phyloP scores from a whole-genome alignment of 2,797 vertebrate genomes.

The Acanthis flammea region DNA sequence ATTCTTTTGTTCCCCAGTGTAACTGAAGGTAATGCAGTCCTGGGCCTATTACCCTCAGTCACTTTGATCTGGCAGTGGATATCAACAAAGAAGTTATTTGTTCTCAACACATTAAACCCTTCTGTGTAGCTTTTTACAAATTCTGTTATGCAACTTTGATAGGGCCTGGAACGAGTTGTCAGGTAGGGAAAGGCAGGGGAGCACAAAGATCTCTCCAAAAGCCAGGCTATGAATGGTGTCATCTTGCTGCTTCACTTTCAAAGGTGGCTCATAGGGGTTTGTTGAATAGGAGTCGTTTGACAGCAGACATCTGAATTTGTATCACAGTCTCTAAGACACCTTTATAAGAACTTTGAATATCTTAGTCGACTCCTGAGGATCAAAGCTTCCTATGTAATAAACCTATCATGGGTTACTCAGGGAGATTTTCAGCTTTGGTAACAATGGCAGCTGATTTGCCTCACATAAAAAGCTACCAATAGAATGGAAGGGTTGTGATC shows the following conservation, averaged over 20 bases:
- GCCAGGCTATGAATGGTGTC: conserved; percentile 54
- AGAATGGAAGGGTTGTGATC: background rate
- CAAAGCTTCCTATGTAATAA: conserved; percentile 32
- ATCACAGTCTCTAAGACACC: conserved; percentile 46
- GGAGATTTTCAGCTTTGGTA: background rate
- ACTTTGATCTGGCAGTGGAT: conserved; percentile 57
- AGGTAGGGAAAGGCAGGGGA: conserved; percentile 31
- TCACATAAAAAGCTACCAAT: background rate
- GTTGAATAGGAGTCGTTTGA: conserved; percentile 56
- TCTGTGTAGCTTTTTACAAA: conserved; percentile 49
- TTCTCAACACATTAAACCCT: conserved; percentile 63
- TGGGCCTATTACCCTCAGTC: conserved; percentile 21
- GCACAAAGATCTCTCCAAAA: conserved; percentile 58
- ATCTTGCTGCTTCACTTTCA: conserved; percentile 65
- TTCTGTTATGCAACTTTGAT: conserved; percentile 67
- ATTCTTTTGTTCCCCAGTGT: background rate
- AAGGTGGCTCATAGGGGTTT: conserved; percentile 38
- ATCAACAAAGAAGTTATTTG: conserved; percentile 67
- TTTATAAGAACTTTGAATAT: conserved; percentile 63
- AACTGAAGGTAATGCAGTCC: conserved; percentile 28
- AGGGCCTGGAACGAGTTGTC: conserved; percentile 21
- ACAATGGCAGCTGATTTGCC: conserved; percentile 25
- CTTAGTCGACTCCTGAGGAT: conserved; percentile 44
- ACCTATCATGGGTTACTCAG: background rate
- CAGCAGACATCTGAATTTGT: conserved; percentile 59